Conservation (phyloP, 2,888 invertebrate species). For the Peribatodes rhomboidaria region DNA sequence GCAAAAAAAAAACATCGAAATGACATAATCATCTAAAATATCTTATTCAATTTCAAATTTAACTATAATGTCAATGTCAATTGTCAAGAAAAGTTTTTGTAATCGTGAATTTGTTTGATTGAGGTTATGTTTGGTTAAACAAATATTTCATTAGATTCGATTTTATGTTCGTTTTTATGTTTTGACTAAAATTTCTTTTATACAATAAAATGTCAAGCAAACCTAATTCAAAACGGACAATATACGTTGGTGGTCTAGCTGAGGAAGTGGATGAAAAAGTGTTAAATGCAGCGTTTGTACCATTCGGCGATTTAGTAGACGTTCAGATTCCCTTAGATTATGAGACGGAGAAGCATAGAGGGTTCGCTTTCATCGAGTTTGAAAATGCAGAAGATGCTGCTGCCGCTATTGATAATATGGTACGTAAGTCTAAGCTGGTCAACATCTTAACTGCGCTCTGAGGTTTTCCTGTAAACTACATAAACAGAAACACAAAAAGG, state of each 20-base stretch:
- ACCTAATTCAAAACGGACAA: slow-evolving; percentile 92
- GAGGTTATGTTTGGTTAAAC: too few relatives aligned
- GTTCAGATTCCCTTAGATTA: slow-evolving; percentile 99
- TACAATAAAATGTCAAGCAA: slow-evolving; percentile 75
- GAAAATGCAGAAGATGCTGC: slow-evolving; percentile 99
- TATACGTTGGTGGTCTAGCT: slow-evolving; percentile 95
- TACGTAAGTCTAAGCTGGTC: slow-evolving; percentile 65
- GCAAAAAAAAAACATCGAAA: too few relatives aligned
- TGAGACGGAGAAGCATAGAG: slow-evolving; percentile 98
- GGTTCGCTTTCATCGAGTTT: slow-evolving; percentile 99
- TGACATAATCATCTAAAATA: too few relatives aligned
- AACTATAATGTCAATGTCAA: too few relatives aligned
- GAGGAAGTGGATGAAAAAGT: slow-evolving; percentile 99
- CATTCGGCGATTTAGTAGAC: slow-evolving; percentile 99
- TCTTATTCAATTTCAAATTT: too few relatives aligned
- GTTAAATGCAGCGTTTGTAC: slow-evolving; percentile 98
- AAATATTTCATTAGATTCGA: neutral
- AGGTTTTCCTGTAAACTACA: neutral
- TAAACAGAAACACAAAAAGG: neutral
- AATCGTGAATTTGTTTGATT: too few relatives aligned
- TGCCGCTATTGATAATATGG: slow-evolving; percentile 99
- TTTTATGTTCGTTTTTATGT: neutral
- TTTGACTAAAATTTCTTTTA: neutral
- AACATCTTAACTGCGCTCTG: neutral
- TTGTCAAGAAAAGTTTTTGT: too few relatives aligned